A percentile compares a stretch with the other conserved stretches of the same genome.
These are phyloP conservation scores for Echeneis naucrates DNA, from an alignment of 2,797 vertebrate species.

Conservation along the genomic window DNA sequence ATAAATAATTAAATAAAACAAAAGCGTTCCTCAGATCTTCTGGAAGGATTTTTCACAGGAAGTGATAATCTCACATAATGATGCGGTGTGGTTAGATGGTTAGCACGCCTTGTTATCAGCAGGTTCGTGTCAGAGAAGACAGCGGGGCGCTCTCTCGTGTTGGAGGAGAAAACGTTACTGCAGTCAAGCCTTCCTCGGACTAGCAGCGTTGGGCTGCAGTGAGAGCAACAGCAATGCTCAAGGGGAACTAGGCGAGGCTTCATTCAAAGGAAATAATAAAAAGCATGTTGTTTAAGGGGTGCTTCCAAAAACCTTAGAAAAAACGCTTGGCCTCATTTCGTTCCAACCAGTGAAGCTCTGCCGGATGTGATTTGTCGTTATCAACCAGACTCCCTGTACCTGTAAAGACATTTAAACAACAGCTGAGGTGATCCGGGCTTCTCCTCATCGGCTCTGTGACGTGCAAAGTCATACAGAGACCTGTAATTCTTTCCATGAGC, in stretches of 20 bases:
- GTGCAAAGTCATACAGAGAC: background rate
- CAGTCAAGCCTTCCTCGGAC: background rate
- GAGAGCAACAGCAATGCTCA: background rate
- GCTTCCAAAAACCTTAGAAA: slow-evolving; percentile 8
- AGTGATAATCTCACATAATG: background rate
- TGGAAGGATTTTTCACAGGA: background rate
- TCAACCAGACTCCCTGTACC: slow-evolving; percentile 7
- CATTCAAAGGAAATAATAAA: too few species aligned
- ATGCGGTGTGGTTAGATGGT: background rate
- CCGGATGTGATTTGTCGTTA: slow-evolving; percentile 44
- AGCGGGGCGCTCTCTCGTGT: background rate
- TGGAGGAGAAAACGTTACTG: background rate
- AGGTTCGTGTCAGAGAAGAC: background rate
- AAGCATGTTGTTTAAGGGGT: too few species aligned
- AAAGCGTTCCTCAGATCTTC: background rate
- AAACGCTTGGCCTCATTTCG: slow-evolving; percentile 21
- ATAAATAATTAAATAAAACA: background rate
- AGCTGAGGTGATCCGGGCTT: slow-evolving; percentile 1
- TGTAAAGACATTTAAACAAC: slow-evolving; percentile 17
- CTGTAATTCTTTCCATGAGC: slow-evolving; percentile 8
- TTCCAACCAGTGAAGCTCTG: slow-evolving; percentile 17
- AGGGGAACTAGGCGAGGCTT: slow-evolving; percentile 11
- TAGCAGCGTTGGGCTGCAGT: background rate
- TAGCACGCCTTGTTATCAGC: background rate
- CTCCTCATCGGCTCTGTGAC: background rate